These are phyloP conservation scores for Apogon hyalosoma DNA, from an alignment of 2,797 vertebrate genomes.

Conservation along the genomic window DNA sequence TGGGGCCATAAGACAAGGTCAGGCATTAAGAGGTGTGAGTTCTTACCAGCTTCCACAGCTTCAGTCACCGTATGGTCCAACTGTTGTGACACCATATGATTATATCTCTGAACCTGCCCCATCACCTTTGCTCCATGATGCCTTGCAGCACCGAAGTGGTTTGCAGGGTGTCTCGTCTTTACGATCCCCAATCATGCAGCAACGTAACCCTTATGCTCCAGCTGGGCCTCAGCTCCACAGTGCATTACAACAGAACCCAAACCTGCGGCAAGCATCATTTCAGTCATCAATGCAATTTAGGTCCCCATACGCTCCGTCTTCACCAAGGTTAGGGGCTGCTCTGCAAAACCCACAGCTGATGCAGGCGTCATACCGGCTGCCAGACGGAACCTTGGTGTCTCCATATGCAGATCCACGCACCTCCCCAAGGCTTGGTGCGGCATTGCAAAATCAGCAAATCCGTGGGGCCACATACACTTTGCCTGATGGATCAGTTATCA, in stretches of 20 bases:
- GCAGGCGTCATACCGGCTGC: constrained; percentile 72
- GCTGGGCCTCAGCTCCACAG: constrained; percentile 64
- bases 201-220: constrained; percentile 62
- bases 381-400: constrained; percentile 70
- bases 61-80: constrained; percentile 74
- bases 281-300: constrained; percentile 65
- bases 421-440: constrained; percentile 74
- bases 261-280: constrained; percentile 74
- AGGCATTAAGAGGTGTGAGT: constrained; percentile 70
- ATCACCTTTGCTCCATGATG: constrained; percentile 78
- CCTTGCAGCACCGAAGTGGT: constrained; percentile 75
- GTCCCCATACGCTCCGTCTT: constrained; percentile 63
- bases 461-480: constrained; percentile 74
- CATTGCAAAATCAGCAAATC: constrained; percentile 80
- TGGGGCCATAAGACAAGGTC: constrained; percentile 75
- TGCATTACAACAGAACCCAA: constrained; percentile 76
- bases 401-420: constrained; percentile 63
- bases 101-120: constrained; percentile 80
- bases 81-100: constrained; percentile 77
- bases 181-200: constrained; percentile 72
- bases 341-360: constrained; percentile 74
- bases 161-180: constrained; percentile 74
- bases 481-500: constrained; percentile 77
- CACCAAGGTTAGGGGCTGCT: constrained; percentile 73
- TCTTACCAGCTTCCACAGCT: constrained; percentile 71